These are phyloP conservation scores for Pelagia noctiluca DNA, from an alignment of 30 jellyfish, hydroid and myxozoan species.

Conservation along the genomic window DNA sequence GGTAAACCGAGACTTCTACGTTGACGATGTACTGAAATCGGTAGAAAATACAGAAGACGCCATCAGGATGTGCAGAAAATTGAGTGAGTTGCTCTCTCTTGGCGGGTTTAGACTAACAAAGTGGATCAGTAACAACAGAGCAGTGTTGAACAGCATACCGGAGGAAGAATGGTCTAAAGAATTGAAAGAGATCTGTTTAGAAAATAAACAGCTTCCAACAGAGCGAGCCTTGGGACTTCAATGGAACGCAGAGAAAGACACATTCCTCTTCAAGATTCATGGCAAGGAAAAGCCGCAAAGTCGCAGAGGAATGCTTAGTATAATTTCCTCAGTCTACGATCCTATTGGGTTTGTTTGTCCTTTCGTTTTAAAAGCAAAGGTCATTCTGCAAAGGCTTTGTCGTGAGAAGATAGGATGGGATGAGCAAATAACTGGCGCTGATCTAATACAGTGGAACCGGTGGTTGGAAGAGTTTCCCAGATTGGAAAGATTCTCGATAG, in stretches of 20 bases:
- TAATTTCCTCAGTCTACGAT: conserved; percentile 43
- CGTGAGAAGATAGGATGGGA: conserved; percentile 39
- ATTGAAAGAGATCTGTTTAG: conserved; percentile 13
- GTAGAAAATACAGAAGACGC: conserved; percentile 14
- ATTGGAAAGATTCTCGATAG: neutral
- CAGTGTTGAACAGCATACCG: conserved; percentile 23
- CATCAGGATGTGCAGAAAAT: conserved; percentile 18
- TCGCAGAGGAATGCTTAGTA: conserved; percentile 29
- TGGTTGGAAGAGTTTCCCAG: conserved; percentile 38
- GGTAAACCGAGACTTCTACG: conserved; percentile 43
- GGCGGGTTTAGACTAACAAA: conserved; percentile 60
- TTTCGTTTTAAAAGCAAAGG: conserved; percentile 33
- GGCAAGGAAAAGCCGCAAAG: conserved; percentile 28
- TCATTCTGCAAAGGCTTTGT: conserved; percentile 32
- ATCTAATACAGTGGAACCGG: conserved; percentile 15
- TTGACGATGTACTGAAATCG: conserved; percentile 47
- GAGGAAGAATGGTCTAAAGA: conserved; percentile 28
- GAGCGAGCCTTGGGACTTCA: conserved; percentile 57
- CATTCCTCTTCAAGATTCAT: neutral
- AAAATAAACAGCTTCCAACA: conserved; percentile 31
- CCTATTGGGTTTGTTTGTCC: conserved; percentile 64
- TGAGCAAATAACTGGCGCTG: conserved; percentile 4
- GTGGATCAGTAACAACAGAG: conserved; percentile 24
- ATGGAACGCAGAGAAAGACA: conserved; percentile 23
- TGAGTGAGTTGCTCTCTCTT: neutral